Evolutionary conservation across 2,113 vertebrate species (phyloP).

Genomic region (Dascyllus trimaculatus): DNA sequence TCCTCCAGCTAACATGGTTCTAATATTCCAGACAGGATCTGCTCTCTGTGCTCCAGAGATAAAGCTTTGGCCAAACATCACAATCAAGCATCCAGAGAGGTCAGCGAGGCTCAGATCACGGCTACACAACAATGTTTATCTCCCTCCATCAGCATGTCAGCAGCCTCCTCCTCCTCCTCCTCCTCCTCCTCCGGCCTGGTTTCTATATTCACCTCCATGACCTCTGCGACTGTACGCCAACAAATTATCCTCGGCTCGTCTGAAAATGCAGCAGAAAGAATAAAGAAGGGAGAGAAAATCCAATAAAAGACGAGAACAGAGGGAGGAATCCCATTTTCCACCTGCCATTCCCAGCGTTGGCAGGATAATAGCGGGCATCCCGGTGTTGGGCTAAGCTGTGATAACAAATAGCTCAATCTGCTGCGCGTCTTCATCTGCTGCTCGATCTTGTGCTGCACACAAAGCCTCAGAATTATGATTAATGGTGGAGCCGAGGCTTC

Average conservation of each 20-base stretch:
- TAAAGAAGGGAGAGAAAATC: constrained; percentile 27
- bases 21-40: constrained; percentile 71
- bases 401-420: constrained; percentile 82
- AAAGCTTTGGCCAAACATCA: constrained; percentile 62
- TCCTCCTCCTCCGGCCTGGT: constrained; percentile 33
- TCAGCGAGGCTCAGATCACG: constrained; percentile 64
- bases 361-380: constrained; percentile 71
- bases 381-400: constrained; percentile 72
- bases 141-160: constrained; percentile 70
- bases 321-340: constrained; percentile 78
- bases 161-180: constrained; percentile 42
- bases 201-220: constrained; percentile 40
- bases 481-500: constrained; percentile 45
- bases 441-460: constrained; percentile 55
- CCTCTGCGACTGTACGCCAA: constrained; percentile 41
- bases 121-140: constrained; percentile 72
- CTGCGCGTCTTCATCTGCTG: constrained; percentile 68
- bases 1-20: constrained; percentile 46
- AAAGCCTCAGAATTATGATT: constrained; percentile 61
- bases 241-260: constrained; percentile 49
- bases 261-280: constrained; percentile 31
- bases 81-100: constrained; percentile 68
- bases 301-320: constrained; percentile 56
- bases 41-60: constrained; percentile 70
- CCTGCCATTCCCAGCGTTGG: constrained; percentile 69